A percentile compares a stretch with the other conserved stretches of the same genome.
Evolutionary conservation across 2,888 invertebrate species (phyloP).

Genomic region (Polymixis flavicincta): DNA sequence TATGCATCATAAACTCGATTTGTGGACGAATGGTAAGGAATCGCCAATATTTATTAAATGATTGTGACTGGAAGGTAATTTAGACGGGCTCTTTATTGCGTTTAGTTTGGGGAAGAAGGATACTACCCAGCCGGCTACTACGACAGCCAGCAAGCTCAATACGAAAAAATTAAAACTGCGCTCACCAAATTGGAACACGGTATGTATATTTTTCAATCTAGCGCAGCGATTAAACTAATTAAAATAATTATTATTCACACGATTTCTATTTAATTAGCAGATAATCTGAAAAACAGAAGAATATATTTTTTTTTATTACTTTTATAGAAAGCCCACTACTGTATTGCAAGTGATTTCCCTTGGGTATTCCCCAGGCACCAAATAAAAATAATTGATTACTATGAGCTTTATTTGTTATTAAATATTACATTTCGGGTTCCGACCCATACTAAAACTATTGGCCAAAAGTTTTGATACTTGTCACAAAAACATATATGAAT

Average conservation of each 20-base stretch:
- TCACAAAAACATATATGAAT: neutral
- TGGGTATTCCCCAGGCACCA: slow-evolving; percentile 23
- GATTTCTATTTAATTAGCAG: slow-evolving; percentile 10
- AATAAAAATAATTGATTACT: slow-evolving; percentile 22
- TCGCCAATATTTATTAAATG: slow-evolving; percentile 30
- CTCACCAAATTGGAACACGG: slow-evolving; percentile 80
- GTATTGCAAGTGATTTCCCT: slow-evolving; percentile 30
- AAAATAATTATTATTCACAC: neutral
- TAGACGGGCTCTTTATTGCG: slow-evolving; percentile 39
- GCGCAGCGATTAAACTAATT: slow-evolving; percentile 9
- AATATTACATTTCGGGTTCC: neutral
- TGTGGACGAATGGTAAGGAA: slow-evolving; percentile 77
- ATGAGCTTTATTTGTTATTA: slow-evolving; percentile 15
- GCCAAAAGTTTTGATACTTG: neutral
- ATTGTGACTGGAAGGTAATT: slow-evolving; percentile 5
- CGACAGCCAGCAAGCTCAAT: slow-evolving; percentile 67
- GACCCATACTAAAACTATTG: neutral
- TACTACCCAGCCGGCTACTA: slow-evolving; percentile 77
- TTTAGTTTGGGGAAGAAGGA: slow-evolving; percentile 78
- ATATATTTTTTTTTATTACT: too few relatives aligned
- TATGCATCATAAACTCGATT: slow-evolving; percentile 68
- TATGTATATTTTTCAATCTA: slow-evolving; percentile 54
- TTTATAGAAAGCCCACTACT: neutral
- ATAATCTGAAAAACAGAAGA: neutral
- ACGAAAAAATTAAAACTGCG: slow-evolving; percentile 76